Percentiles rank a stretch among this genome's conserved stretches.
Conservation (phyloP, 2,797 vertebrate genomes). For the Darevskia mixta region DNA sequence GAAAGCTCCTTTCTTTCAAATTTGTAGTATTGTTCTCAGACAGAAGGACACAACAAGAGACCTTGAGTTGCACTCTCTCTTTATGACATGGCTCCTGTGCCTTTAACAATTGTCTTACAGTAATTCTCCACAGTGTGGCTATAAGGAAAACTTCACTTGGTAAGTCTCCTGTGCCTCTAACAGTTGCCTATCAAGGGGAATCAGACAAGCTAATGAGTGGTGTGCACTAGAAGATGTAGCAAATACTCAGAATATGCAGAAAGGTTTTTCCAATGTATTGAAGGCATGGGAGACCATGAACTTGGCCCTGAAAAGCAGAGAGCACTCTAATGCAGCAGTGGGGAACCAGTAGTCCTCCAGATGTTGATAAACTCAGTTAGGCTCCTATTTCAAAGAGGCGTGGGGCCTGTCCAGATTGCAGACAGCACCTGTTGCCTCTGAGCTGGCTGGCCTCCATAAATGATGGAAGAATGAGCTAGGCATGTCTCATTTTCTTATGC, state of each 20-base stretch:
- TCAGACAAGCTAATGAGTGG: not conserved
- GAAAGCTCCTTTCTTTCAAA: not conserved
- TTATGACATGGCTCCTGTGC: not conserved
- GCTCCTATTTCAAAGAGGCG: not conserved
- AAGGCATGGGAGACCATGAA: not conserved
- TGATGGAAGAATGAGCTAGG: not conserved
- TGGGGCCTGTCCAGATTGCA: not conserved
- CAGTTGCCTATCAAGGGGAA: not conserved
- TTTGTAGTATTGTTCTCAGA: not conserved
- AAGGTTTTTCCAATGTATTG: not conserved
- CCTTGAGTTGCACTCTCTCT: not conserved
- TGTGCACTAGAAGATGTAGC: not conserved
- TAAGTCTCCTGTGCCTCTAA: too few species aligned
- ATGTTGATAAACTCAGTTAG: not conserved
- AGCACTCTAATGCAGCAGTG: not conserved
- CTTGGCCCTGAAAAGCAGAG: too few species aligned
- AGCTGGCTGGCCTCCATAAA: not conserved
- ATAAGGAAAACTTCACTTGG: not conserved
- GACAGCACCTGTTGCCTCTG: not conserved
- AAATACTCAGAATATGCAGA: not conserved
- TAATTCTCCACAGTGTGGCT: not conserved
- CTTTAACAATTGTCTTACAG: not conserved
- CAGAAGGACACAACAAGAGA: not conserved
- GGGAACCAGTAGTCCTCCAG: too few species aligned
- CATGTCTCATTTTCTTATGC: slow-evolving; percentile 3